phyloP scores from a whole-genome alignment of 2,888 invertebrate genomes.

The Deilephila elpenor region DNA sequence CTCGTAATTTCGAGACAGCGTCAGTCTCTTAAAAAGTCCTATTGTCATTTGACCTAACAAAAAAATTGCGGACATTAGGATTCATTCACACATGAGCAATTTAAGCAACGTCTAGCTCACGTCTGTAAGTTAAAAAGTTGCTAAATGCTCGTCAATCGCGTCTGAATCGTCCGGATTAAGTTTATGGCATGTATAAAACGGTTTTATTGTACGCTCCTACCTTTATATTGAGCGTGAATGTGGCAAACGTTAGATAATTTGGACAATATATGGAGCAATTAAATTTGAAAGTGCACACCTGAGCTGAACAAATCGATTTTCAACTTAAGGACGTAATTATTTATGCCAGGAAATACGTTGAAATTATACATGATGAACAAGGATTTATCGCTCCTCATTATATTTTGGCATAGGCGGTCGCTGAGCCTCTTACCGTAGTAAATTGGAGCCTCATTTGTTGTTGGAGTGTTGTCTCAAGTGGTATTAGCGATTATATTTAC shows the following conservation, averaged over 20 bases:
- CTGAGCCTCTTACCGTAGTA: neutral
- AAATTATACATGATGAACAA: neutral
- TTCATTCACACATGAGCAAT: neutral
- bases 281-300: neutral
- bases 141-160: slow-evolving; percentile 36
- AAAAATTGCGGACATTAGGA: neutral
- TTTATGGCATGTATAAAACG: slow-evolving; percentile 48
- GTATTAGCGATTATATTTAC: too few relatives aligned
- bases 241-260: slow-evolving; percentile 4
- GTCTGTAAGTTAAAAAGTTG: slow-evolving; percentile 39
- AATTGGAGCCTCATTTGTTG: too few relatives aligned
- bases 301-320: neutral
- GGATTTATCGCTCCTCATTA: neutral
- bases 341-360: neutral
- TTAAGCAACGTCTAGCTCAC: neutral
- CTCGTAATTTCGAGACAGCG: neutral
- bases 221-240: slow-evolving; percentile 21
- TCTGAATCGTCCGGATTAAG: slow-evolving; percentile 31
- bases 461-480: too few relatives aligned
- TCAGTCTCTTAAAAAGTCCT: neutral
- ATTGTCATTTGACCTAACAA: neutral
- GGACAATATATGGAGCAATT: slow-evolving; percentile 7
- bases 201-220: slow-evolving; percentile 42
- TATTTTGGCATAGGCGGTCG: neutral
- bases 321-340: neutral